These are phyloP conservation scores for Streptopelia turtur DNA, from an alignment of 2,797 vertebrate genomes.

Conservation along the genomic window DNA sequence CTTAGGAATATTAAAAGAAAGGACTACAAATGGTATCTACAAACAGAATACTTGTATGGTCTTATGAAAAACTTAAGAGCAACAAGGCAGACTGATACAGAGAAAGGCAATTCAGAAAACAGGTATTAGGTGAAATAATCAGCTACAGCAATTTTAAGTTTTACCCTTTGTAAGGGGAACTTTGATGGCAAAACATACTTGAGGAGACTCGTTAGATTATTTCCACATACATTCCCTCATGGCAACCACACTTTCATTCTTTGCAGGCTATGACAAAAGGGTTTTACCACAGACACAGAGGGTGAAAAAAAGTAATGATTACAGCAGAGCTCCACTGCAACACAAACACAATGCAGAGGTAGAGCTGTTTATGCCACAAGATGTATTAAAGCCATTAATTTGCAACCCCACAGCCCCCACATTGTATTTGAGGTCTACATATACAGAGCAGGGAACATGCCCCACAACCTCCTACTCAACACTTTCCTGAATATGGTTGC, in stretches of 20 bases:
- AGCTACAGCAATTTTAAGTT: background rate
- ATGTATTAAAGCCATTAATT: background rate
- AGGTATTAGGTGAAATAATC: background rate
- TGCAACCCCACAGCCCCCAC: background rate
- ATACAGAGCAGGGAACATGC: background rate
- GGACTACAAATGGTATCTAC: background rate
- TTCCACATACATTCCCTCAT: background rate
- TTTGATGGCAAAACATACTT: background rate
- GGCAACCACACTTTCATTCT: constrained; percentile 15
- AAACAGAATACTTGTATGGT: background rate
- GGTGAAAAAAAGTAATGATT: background rate
- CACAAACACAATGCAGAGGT: background rate
- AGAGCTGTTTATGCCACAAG: background rate
- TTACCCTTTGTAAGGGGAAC: background rate
- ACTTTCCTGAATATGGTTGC: background rate
- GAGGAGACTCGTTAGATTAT: background rate
- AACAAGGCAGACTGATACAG: background rate
- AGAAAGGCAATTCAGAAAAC: background rate
- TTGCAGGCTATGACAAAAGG: background rate
- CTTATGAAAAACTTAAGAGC: background rate
- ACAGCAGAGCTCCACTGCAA: background rate
- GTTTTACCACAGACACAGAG: background rate
- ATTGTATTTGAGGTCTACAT: background rate
- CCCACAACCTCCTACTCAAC: background rate
- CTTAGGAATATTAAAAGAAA: background rate